Evolutionary conservation across 2,888 invertebrate genomes (phyloP).

Genomic region (Aethes cnicana): DNA sequence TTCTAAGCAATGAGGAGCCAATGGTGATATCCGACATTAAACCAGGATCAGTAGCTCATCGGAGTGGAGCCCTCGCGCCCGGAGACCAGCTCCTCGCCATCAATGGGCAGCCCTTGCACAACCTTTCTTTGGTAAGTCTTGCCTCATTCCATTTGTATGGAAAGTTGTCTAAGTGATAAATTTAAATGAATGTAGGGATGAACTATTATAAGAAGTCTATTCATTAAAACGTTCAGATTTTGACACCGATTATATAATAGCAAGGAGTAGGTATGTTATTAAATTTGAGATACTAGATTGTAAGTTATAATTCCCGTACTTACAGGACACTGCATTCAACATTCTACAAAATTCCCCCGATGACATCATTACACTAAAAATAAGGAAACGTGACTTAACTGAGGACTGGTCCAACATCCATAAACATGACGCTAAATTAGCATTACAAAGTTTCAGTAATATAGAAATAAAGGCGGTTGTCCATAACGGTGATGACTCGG

Average conservation of each 20-base stretch:
- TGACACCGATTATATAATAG: too few species aligned
- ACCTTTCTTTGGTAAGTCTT: slow-evolving; percentile 84
- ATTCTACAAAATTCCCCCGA: slow-evolving; percentile 84
- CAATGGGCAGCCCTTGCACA: slow-evolving; percentile 90
- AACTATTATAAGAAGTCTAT: too few species aligned
- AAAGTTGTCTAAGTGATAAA: too few species aligned
- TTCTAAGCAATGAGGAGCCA: slow-evolving; percentile 85
- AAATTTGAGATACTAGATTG: too few species aligned
- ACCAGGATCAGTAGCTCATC: slow-evolving; percentile 94
- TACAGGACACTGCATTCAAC: slow-evolving; percentile 82
- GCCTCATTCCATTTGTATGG: too few species aligned
- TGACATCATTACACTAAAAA: slow-evolving; percentile 80
- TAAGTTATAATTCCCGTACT: too few species aligned
- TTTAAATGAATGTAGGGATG: too few species aligned
- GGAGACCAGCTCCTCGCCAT: slow-evolving; percentile 94
- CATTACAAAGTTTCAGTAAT: slow-evolving; percentile 72
- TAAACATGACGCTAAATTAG: slow-evolving; percentile 67
- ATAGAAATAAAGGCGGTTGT: slow-evolving; percentile 74
- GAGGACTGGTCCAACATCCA: slow-evolving; percentile 73
- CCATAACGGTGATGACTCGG: slow-evolving; percentile 73
- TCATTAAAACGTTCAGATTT: too few species aligned
- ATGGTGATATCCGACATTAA: slow-evolving; percentile 94
- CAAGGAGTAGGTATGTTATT: too few species aligned
- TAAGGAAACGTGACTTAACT: slow-evolving; percentile 70
- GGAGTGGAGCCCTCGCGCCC: slow-evolving; percentile 92